A percentile compares a stretch with the other conserved stretches of the same genome.
These are phyloP conservation scores for Agelas oroides DNA, from an alignment of 37 sponge, comb jelly and placozoan genomes.

Conservation along the genomic window DNA sequence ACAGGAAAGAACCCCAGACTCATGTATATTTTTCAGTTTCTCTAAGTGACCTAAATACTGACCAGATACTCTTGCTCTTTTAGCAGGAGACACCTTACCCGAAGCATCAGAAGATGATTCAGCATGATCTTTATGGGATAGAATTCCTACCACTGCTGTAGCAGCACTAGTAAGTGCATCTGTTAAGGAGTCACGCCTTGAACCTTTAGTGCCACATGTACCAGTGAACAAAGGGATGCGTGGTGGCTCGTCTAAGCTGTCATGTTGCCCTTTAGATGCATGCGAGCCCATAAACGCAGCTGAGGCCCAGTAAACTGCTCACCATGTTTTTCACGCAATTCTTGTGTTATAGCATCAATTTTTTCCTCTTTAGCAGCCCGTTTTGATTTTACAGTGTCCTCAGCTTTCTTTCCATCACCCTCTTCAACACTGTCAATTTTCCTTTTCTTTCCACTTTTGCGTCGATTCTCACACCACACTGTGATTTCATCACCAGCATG, in stretches of 20 bases:
- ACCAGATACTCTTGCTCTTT: too few relatives aligned
- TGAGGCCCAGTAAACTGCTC: not conserved
- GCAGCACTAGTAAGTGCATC: constrained; percentile 17
- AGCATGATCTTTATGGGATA: too few relatives aligned
- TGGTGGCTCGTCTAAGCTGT: constrained; percentile 13
- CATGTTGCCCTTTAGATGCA: constrained; percentile 21
- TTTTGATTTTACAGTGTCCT: not conserved
- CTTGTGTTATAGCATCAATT: not conserved
- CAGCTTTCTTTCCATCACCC: not conserved
- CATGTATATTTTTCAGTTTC: not conserved
- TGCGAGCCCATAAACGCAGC: constrained; percentile 16
- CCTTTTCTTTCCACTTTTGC: not conserved
- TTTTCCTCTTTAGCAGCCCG: not conserved
- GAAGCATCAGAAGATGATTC: too few relatives aligned
- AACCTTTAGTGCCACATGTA: not conserved
- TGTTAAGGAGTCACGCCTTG: not conserved
- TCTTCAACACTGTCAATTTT: not conserved
- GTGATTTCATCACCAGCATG: not conserved
- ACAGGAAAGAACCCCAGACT: constrained; percentile 9
- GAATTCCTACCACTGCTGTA: not conserved
- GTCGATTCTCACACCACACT: not conserved
- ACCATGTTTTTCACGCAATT: constrained; percentile 18
- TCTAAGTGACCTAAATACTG: not conserved
- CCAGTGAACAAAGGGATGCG: not conserved
- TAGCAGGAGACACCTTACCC: too few relatives aligned